Evolutionary conservation across 2,797 vertebrate genomes (phyloP).

Genomic region (Zalophus californianus): DNA sequence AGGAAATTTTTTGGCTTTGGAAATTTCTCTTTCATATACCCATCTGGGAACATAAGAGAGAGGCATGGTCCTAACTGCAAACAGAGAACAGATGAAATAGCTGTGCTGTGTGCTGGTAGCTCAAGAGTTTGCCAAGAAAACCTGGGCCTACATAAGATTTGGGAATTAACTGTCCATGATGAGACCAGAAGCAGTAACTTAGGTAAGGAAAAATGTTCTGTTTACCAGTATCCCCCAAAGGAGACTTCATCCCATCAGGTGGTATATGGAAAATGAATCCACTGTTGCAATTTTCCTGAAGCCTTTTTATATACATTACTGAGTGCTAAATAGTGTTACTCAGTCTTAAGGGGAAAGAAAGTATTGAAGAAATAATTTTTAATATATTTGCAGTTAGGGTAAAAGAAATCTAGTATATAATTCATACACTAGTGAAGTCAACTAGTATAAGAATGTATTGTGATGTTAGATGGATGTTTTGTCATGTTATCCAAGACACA

Average conservation of each 20-base stretch:
- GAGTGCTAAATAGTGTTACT: slow-evolving; percentile 61
- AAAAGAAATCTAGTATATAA: slow-evolving; percentile 64
- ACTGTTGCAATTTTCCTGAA: slow-evolving; percentile 67
- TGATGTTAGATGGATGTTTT: slow-evolving; percentile 50
- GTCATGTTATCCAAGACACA: slow-evolving; percentile 53
- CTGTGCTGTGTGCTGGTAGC: neutral
- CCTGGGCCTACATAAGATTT: neutral
- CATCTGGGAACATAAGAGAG: slow-evolving; percentile 20
- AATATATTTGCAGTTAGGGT: slow-evolving; percentile 76
- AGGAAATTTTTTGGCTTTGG: slow-evolving; percentile 54
- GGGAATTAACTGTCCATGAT: neutral
- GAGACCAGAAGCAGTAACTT: slow-evolving; percentile 45
- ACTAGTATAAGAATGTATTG: slow-evolving; percentile 66
- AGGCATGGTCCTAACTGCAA: neutral
- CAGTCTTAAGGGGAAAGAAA: slow-evolving; percentile 68
- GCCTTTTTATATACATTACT: slow-evolving; percentile 58
- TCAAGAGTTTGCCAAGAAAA: slow-evolving; percentile 43
- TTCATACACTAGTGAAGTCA: slow-evolving; percentile 65
- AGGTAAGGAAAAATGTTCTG: slow-evolving; percentile 15
- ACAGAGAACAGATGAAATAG: slow-evolving; percentile 50
- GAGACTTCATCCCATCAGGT: slow-evolving; percentile 27
- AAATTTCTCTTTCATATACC: slow-evolving; percentile 44
- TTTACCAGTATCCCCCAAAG: slow-evolving; percentile 17
- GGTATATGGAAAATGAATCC: slow-evolving; percentile 48
- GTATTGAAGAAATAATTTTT: slow-evolving; percentile 70